Base-by-base conservation (phyloP, 2,797 vertebrate genomes). In the Anguilla megastoma region DNA sequence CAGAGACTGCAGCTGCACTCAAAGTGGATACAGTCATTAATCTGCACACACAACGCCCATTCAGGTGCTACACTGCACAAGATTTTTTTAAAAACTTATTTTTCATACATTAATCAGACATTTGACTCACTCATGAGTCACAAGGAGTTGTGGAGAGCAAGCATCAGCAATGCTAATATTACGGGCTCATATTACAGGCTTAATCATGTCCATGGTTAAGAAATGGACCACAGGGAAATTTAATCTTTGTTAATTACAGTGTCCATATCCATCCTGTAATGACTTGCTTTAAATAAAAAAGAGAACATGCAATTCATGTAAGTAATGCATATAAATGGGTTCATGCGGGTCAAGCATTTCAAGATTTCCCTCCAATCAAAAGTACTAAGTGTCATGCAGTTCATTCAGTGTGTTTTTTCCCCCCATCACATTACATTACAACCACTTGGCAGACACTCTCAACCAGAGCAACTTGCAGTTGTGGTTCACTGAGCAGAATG, bases 21-120 rank as follows among this genome's bases (percentile, higher is more conserved):
- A 10, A 1, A 24, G 16, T 5, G 16, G 16, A 16, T 41, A 36
- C 10, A 41, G 74, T 86, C 85, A 69, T 45, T 69, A 21, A 60
- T 84, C 82, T 3, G 41, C 41, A 58, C 87, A 87, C 82, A 84
- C 50, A 27, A 30, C 0, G 27, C 33, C 41, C 86, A 63, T 87
- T 87, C 56, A 87, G 76, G 79, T 3, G n/a, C 83, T 85, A 41
- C 16, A 8, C 30, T 36, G 1, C 12, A n/a, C 10, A 0, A 82
- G 41, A 82, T 82, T 8, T n/a, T n/a, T 7, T 69, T 69, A 1
- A 0, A 45, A 45, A 21, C 21, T n/a, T 63, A 80, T 80, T 48
- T 74, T 21, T 80, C 21, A 50, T 58, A 5, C 50, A 58, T 84
- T 27, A 16, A 50, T 30, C 66, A 27, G 41, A 21, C 45, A 16